These are phyloP conservation scores for Sweltsa coloradensis DNA, from an alignment of 1,140 invertebrate genomes.

Conservation along the genomic window DNA sequence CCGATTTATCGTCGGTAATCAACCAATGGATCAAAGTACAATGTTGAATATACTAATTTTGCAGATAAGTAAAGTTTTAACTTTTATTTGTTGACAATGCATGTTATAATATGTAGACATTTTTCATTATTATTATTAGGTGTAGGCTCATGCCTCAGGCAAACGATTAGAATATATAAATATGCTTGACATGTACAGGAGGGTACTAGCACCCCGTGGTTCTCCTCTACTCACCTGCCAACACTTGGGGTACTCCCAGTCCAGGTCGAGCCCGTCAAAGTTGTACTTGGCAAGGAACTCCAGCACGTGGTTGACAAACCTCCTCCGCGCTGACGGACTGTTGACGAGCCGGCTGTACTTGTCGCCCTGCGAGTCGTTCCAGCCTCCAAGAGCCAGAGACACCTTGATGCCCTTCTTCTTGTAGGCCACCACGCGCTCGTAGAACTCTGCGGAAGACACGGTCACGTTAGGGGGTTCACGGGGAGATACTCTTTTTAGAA, in stretches of 20 bases:
- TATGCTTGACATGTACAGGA: no score
- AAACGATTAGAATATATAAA: neutral
- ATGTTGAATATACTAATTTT: no score
- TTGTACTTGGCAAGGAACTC: slow-evolving; percentile 67
- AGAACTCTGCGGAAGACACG: slow-evolving; percentile 51
- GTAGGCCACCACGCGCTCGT: slow-evolving; percentile 62
- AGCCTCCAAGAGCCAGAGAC: slow-evolving; percentile 70
- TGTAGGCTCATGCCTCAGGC: no score
- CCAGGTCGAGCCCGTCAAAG: slow-evolving; percentile 79
- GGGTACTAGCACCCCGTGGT: neutral
- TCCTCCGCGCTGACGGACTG: slow-evolving; percentile 48
- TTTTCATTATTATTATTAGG: no score
- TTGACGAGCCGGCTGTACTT: slow-evolving; percentile 76
- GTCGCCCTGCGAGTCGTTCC: slow-evolving; percentile 78
- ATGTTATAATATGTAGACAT: no score
- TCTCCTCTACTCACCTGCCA: slow-evolving; percentile 53
- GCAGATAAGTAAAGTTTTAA: no score
- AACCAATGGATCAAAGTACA: no score
- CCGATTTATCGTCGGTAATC: no score
- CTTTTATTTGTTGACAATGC: no score
- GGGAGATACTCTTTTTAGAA: no score
- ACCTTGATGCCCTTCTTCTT: slow-evolving; percentile 74
- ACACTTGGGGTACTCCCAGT: slow-evolving; percentile 88
- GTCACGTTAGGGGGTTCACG: no score
- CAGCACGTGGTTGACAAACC: slow-evolving; percentile 61